Evolutionary conservation across 1,140 invertebrate species (phyloP).

Genomic region (Lepidurus couesii): DNA sequence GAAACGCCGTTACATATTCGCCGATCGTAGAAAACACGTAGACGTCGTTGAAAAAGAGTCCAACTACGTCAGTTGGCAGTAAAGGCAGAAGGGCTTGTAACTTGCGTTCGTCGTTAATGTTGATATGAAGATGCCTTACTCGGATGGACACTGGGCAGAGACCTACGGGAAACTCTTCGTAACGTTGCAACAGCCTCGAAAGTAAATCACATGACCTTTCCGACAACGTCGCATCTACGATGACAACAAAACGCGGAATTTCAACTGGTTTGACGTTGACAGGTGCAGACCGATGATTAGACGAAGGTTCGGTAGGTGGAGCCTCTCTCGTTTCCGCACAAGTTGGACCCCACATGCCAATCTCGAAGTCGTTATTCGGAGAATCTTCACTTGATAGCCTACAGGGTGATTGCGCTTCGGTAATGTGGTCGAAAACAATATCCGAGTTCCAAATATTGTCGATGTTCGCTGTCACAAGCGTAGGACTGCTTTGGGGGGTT

Average conservation of each 20-base stretch:
- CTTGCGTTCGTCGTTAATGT: slow-evolving; percentile 28
- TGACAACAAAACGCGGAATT: slow-evolving; percentile 28
- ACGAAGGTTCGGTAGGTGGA: no score
- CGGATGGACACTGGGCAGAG: slow-evolving; percentile 23
- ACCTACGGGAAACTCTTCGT: slow-evolving; percentile 28
- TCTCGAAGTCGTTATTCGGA: no score
- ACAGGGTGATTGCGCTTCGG: no score
- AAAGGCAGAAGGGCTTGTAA: slow-evolving; percentile 11
- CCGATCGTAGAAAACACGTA: slow-evolving; percentile 23
- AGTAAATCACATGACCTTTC: slow-evolving; percentile 30
- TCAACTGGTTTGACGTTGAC: not conserved
- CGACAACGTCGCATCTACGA: slow-evolving; percentile 28
- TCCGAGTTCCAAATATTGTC: no score
- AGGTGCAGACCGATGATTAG: no score
- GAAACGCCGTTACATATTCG: slow-evolving; percentile 23
- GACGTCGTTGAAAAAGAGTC: slow-evolving; percentile 24
- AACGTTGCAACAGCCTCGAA: slow-evolving; percentile 26
- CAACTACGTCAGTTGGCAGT: slow-evolving; percentile 25
- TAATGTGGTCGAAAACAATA: no score
- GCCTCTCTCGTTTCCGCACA: no score
- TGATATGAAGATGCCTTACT: slow-evolving; percentile 22
- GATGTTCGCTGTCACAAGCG: no score
- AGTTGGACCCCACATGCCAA: no score
- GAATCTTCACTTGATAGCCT: no score
- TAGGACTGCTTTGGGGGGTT: no score